These are phyloP conservation scores for Reinhardtius hippoglossoides DNA, from an alignment of 2,113 vertebrate species.

Conservation along the genomic window DNA sequence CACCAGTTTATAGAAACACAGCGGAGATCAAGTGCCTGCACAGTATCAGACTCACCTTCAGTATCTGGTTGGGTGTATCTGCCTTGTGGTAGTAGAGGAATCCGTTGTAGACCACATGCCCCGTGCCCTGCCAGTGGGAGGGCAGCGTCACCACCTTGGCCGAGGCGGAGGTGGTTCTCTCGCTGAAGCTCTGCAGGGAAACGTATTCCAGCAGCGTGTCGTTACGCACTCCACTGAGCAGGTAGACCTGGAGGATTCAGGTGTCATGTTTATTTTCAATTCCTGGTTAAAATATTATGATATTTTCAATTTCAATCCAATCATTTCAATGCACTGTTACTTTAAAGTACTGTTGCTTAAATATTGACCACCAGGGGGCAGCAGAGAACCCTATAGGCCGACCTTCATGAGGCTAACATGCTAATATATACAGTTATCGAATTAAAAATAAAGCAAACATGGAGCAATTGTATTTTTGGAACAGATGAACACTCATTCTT, in stretches of 20 bases:
- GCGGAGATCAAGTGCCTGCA: too few species aligned
- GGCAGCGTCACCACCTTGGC: conserved; percentile 82
- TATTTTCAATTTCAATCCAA: too few species aligned
- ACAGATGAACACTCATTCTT: too few species aligned
- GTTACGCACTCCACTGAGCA: conserved; percentile 87
- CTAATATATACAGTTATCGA: too few species aligned
- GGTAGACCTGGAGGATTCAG: conserved; percentile 78
- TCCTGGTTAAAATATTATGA: too few species aligned
- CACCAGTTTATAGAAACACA: too few species aligned
- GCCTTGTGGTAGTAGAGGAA: conserved; percentile 91
- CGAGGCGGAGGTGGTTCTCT: conserved; percentile 70
- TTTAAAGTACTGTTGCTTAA: neutral
- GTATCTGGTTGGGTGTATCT: conserved; percentile 88
- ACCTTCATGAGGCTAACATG: neutral
- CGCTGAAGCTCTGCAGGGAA: conserved; percentile 86
- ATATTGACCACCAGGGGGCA: neutral
- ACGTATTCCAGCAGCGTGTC: conserved; percentile 85
- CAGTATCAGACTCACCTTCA: conserved; percentile 81
- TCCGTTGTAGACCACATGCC: conserved; percentile 86
- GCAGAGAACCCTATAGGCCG: neutral
- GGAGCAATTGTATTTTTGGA: too few species aligned
- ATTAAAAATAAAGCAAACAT: too few species aligned
- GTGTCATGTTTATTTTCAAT: too few species aligned
- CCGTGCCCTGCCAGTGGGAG: conserved; percentile 90
- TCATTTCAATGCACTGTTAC: neutral